phyloP scores from a whole-genome alignment of 2,113 vertebrate genomes.

The Psephotus haematonotus region DNA sequence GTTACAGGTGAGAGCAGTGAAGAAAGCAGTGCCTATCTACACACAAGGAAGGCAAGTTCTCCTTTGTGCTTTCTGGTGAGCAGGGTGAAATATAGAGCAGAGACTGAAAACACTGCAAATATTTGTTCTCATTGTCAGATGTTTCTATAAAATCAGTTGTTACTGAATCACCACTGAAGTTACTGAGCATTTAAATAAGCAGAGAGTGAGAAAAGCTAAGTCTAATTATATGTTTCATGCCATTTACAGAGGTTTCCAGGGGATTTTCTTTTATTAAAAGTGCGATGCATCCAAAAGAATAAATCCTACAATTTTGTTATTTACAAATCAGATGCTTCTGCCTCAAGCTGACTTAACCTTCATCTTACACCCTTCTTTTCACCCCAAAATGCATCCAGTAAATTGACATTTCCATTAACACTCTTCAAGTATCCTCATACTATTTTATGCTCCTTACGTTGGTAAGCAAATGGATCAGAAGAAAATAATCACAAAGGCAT shows the following conservation, averaged over 20 bases:
- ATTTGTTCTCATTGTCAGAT: constrained; percentile 49
- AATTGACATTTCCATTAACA: not conserved
- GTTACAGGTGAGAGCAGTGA: not conserved
- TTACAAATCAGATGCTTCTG: constrained; percentile 37
- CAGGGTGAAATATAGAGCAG: not conserved
- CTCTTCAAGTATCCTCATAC: not conserved
- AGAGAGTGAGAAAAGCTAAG: constrained; percentile 39
- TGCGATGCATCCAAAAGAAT: constrained; percentile 41
- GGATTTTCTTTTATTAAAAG: constrained; percentile 62
- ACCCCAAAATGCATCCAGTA: not conserved
- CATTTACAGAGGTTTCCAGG: constrained; percentile 62
- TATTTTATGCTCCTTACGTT: not conserved
- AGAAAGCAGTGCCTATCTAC: accelerated
- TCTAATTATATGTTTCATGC: constrained; percentile 53
- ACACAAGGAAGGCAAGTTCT: not conserved
- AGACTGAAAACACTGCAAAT: constrained; percentile 30
- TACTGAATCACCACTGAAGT: constrained; percentile 56
- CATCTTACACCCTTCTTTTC: constrained; percentile 6
- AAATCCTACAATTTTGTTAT: constrained; percentile 60
- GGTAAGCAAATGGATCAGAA: not conserved
- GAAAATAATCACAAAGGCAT: not conserved
- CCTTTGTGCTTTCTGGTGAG: not conserved
- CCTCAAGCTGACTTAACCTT: not conserved
- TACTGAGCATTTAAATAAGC: constrained; percentile 50
- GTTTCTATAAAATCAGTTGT: constrained; percentile 56